phyloP scores from a whole-genome alignment of 1,140 invertebrate genomes.

The Bilobella aurantiaca region DNA sequence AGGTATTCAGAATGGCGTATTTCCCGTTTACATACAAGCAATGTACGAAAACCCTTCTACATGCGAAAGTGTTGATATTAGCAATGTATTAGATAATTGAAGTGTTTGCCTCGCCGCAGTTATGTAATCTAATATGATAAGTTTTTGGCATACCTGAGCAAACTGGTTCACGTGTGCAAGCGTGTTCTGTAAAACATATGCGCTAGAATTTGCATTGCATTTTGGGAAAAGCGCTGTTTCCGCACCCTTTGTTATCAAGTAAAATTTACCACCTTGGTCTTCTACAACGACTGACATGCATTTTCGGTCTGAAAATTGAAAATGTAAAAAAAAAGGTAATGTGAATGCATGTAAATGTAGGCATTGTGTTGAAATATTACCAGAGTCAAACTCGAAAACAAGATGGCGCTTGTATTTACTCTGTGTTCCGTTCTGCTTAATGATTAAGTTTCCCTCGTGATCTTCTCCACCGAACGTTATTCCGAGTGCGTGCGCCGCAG shows the following conservation, averaged over 20 bases:
- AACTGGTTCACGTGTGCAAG: conserved; percentile 29
- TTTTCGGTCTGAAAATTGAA: conserved; percentile 49
- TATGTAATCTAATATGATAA: too few species aligned
- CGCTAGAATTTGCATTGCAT: conserved; percentile 39
- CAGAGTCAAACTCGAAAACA: conserved; percentile 1
- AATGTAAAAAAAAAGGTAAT: not conserved
- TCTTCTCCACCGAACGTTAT: conserved; percentile 47
- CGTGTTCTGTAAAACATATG: conserved; percentile 40
- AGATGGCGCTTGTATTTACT: not conserved
- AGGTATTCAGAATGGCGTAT: not conserved
- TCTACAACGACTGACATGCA: conserved; percentile 55
- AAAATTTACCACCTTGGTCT: conserved; percentile 45
- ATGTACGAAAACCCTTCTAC: not conserved
- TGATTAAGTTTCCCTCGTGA: conserved; percentile 4
- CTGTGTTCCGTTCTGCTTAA: not conserved
- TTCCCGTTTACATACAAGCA: not conserved
- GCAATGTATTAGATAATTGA: too few species aligned
- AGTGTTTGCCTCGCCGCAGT: too few species aligned
- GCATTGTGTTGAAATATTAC: not conserved
- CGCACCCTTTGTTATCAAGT: conserved; percentile 69
- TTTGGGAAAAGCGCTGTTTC: conserved; percentile 61
- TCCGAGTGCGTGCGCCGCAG: conserved; percentile 52
- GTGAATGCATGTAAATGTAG: not conserved
- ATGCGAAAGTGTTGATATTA: not conserved
- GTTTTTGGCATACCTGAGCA: not conserved